phyloP scores from a whole-genome alignment of 2,888 invertebrate species.

The Apamea crenata region DNA sequence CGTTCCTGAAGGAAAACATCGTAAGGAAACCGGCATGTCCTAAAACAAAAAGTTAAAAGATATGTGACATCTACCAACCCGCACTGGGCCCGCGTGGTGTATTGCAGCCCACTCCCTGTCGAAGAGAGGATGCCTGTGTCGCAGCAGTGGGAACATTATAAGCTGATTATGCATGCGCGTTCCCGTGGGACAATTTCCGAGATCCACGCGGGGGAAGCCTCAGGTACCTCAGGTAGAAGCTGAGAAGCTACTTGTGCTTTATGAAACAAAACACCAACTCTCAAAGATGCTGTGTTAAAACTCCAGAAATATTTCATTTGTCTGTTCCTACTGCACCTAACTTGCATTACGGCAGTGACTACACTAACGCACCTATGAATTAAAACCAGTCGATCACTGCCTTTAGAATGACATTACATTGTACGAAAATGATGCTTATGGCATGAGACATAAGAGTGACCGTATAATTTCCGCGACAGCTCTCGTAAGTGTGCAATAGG shows the following conservation, averaged over 20 bases:
- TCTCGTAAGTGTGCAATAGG: conserved; percentile 51
- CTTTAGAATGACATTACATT: background rate
- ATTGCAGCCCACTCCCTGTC: too few relatives aligned
- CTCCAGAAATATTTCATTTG: accelerated
- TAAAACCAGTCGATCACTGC: conserved; percentile 47
- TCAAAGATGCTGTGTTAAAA: background rate
- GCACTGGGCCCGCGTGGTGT: too few relatives aligned
- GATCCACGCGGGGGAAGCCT: background rate
- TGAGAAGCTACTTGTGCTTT: too few relatives aligned
- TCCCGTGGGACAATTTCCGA: too few relatives aligned
- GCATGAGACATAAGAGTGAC: background rate
- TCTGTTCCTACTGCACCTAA: conserved; percentile 33
- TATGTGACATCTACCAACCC: too few relatives aligned
- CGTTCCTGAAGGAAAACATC: too few relatives aligned
- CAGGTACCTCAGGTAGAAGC: background rate
- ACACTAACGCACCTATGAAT: conserved; percentile 68
- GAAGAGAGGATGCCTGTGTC: too few relatives aligned
- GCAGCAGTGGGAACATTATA: too few relatives aligned
- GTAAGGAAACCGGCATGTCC: too few relatives aligned
- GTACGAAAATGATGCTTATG: conserved; percentile 49
- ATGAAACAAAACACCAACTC: background rate
- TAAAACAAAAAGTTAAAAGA: too few relatives aligned
- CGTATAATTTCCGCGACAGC: conserved; percentile 1
- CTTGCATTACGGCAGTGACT: conserved; percentile 47
- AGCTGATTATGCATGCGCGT: too few relatives aligned